Evolutionary conservation across 2,113 vertebrate genomes (phyloP).

Genomic region (Circaetus cinerascens): DNA sequence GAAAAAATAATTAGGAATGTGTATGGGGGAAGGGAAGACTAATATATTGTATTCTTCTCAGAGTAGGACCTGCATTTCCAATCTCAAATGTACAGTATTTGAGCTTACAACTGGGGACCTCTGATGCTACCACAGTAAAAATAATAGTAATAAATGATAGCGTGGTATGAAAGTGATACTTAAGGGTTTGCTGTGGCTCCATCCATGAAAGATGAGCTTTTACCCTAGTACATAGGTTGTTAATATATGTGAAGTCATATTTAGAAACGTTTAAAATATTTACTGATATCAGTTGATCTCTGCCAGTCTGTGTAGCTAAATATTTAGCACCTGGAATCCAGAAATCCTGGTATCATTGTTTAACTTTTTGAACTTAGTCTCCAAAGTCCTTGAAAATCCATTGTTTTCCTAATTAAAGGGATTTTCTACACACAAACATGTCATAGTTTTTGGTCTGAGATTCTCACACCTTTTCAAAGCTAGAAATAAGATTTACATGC

Average conservation of each 20-base stretch:
- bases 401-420: neutral
- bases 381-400: neutral
- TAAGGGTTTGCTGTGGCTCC: neutral
- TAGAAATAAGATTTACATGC: neutral
- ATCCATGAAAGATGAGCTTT: neutral
- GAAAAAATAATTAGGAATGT: neutral
- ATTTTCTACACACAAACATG: neutral
- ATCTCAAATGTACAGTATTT: neutral
- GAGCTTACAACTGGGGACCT: neutral
- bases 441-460: neutral
- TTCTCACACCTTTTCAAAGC: neutral
- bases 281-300: neutral
- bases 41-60: neutral
- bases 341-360: neutral
- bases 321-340: neutral
- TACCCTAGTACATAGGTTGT: neutral
- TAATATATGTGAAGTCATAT: neutral
- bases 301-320: neutral
- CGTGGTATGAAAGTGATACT: neutral
- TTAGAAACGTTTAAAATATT: neutral
- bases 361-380: neutral
- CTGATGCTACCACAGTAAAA: neutral
- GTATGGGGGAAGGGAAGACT: neutral
- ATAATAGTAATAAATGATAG: neutral
- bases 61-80: rapidly evolving